A percentile compares a stretch with the other conserved stretches of the same genome.
Evolutionary conservation across 2,888 invertebrate genomes (phyloP).

Genomic region (Andricus curvator): DNA sequence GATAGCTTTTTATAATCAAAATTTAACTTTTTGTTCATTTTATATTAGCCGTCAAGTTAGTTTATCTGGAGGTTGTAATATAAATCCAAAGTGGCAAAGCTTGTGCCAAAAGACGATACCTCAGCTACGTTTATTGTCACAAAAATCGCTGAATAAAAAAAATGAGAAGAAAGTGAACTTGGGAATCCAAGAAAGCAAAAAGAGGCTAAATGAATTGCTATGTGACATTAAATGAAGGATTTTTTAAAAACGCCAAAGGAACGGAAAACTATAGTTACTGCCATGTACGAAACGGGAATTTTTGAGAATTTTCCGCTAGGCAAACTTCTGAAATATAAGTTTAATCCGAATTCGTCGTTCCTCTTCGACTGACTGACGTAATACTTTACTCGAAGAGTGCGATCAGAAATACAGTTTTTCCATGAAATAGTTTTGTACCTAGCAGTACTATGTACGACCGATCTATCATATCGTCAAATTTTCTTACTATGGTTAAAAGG

Average conservation of each 20-base stretch:
- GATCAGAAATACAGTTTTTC: conserved; percentile 29
- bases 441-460: conserved; percentile 52
- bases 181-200: not conserved
- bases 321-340: conserved; percentile 8
- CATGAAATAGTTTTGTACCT: conserved; percentile 37
- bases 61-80: conserved; percentile 2
- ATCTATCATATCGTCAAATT: conserved; percentile 72
- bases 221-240: conserved; percentile 25
- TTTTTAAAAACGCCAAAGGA: conserved; percentile 15
- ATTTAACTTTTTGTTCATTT: not conserved
- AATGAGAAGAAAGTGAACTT: not conserved
- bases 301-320: not conserved
- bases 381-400: conserved; percentile 35
- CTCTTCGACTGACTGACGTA: conserved; percentile 33
- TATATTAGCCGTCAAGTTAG: not conserved
- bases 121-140: conserved; percentile 47
- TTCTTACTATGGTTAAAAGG: conserved; percentile 64
- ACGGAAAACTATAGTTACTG: conserved; percentile 45
- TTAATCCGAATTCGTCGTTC: conserved; percentile 21
- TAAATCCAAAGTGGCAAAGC: conserved; percentile 50
- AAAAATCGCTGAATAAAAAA: conserved; percentile 22
- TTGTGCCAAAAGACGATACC: conserved; percentile 52
- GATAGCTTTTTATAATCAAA: not conserved
- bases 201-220: not conserved
- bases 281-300: conserved; percentile 49